Percentiles rank a stretch among this genome's conserved stretches.
Evolutionary conservation across 2,888 invertebrate genomes (phyloP).

Genomic region (Drosophila formosana): DNA sequence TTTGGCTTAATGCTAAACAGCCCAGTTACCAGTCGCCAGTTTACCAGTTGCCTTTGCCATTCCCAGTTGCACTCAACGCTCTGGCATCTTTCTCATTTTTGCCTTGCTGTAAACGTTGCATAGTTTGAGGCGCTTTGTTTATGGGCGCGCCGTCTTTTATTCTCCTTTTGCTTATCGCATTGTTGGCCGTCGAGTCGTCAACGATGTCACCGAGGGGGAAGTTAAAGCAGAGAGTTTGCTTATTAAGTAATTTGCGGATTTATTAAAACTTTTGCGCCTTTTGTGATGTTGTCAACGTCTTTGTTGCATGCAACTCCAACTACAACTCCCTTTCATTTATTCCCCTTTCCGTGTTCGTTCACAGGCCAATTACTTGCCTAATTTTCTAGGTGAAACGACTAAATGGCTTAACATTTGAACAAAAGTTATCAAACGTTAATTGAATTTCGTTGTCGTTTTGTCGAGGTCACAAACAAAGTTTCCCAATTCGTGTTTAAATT

Average conservation of each 20-base stretch:
- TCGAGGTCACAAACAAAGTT: background rate
- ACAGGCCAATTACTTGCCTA: slow-evolving; percentile 65
- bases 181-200: slow-evolving; percentile 26
- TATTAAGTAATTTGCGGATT: slow-evolving; percentile 78
- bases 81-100: background rate
- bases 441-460: slow-evolving; percentile 24
- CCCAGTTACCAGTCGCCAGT: slow-evolving; percentile 26
- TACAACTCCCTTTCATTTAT: background rate
- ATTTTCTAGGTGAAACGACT: slow-evolving; percentile 62
- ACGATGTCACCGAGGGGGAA: background rate
- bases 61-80: background rate
- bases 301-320: background rate
- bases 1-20: slow-evolving; percentile 61
- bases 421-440: slow-evolving; percentile 24
- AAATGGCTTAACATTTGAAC: slow-evolving; percentile 23
- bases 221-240: slow-evolving; percentile 55
- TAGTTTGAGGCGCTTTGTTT: slow-evolving; percentile 71
- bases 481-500: background rate
- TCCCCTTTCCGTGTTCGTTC: background rate
- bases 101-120: slow-evolving; percentile 22
- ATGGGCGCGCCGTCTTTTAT: slow-evolving; percentile 38
- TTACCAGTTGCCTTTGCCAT: background rate
- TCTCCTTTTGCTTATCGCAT: slow-evolving; percentile 41
- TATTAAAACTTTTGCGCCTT: slow-evolving; percentile 77
- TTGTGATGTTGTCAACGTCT: slow-evolving; percentile 45